phyloP scores from a whole-genome alignment of 1,140 invertebrate species.

The Cotesia chilonis region DNA sequence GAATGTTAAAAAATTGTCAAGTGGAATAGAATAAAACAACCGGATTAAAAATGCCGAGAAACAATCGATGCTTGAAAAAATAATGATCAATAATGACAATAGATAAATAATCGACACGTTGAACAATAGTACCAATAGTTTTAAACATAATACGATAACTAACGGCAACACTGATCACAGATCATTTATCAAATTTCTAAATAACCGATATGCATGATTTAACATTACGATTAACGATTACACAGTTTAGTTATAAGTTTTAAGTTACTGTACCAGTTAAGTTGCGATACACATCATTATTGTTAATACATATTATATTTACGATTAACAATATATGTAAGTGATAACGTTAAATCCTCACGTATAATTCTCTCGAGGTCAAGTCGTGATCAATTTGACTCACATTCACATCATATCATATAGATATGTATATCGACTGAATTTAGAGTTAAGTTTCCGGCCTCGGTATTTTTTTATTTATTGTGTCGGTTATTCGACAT shows the following conservation, averaged over 20 bases:
- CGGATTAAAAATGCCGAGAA: background rate
- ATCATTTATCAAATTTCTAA: slow-evolving; percentile 12
- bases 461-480: too few relatives aligned
- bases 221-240: background rate
- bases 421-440: background rate
- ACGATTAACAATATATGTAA: background rate
- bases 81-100: slow-evolving; percentile 5
- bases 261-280: too few relatives aligned
- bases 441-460: slow-evolving; percentile 7
- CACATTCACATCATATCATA: background rate
- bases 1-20: background rate
- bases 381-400: slow-evolving; percentile 5
- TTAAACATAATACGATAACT: background rate
- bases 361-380: slow-evolving; percentile 13
- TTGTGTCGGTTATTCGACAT: background rate
- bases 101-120: background rate
- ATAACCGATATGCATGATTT: slow-evolving; percentile 8
- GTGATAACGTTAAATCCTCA: background rate
- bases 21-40: too few relatives aligned
- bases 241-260: too few relatives aligned
- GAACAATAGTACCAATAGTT: slow-evolving; percentile 11
- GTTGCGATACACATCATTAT: too few relatives aligned
- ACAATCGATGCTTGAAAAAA: background rate
- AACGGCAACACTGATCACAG: background rate
- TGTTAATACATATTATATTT: too few relatives aligned